These are phyloP conservation scores for Gobius niger DNA, from an alignment of 2,113 vertebrate species.

Conservation along the genomic window DNA sequence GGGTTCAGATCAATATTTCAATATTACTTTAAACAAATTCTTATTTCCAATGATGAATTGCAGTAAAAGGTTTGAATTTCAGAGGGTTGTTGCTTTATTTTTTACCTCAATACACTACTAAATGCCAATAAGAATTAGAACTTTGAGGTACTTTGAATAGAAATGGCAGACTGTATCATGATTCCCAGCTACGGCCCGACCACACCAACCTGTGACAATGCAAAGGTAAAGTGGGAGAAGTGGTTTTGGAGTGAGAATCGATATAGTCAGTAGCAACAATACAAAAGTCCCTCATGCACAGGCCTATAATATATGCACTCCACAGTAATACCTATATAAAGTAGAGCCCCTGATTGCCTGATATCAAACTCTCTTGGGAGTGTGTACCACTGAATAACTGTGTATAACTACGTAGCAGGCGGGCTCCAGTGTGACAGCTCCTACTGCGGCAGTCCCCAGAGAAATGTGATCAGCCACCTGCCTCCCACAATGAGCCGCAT, in stretches of 20 bases:
- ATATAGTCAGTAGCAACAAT: background rate
- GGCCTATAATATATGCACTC: background rate
- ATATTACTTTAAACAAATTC: no score
- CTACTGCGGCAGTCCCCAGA: constrained; percentile 40
- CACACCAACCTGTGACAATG: background rate
- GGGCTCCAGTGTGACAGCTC: constrained; percentile 27
- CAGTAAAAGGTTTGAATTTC: no score
- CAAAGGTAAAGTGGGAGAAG: background rate
- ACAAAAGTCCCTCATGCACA: background rate
- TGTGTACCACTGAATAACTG: background rate
- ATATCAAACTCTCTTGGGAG: background rate
- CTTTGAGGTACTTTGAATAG: no score
- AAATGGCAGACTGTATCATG: no score
- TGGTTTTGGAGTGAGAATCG: background rate
- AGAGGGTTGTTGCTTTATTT: no score
- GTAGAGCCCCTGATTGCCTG: background rate
- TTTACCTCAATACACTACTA: no score
- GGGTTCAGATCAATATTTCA: no score
- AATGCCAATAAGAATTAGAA: no score
- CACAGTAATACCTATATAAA: background rate
- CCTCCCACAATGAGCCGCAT: constrained; percentile 32
- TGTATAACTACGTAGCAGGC: background rate
- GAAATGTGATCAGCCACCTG: constrained; percentile 46
- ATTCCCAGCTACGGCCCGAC: no score
- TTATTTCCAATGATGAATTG: no score